Conservation (phyloP, 2,888 invertebrate genomes). For the Chorisops tibialis region DNA sequence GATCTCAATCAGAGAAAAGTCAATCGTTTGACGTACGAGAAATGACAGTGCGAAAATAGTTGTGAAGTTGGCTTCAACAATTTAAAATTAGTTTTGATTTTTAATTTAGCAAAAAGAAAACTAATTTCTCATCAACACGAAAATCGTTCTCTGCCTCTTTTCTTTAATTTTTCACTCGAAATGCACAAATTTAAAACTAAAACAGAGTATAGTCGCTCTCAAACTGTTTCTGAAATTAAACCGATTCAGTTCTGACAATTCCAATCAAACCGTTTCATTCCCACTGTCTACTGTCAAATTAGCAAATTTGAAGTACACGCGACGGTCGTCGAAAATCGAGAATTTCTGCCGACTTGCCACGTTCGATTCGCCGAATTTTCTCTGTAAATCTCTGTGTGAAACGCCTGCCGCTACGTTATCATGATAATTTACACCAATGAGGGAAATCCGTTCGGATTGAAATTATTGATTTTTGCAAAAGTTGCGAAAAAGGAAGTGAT, state of each 20-base stretch:
- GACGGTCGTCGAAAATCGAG: too few relatives aligned
- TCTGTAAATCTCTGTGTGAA: conserved; percentile 36
- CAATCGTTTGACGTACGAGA: neutral
- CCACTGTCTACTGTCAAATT: neutral
- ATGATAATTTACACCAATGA: conserved; percentile 74
- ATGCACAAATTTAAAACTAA: too few relatives aligned
- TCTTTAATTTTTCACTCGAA: too few relatives aligned
- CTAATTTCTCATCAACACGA: too few relatives aligned
- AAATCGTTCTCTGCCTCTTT: too few relatives aligned
- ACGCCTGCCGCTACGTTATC: conserved; percentile 32
- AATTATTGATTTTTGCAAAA: conserved; percentile 68
- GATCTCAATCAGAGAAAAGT: neutral
- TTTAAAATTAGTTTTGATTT: too few relatives aligned
- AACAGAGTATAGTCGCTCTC: neutral
- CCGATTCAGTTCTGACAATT: neutral
- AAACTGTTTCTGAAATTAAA: neutral
- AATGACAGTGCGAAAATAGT: too few relatives aligned
- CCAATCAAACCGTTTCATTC: neutral
- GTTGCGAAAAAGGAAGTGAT: conserved; percentile 59
- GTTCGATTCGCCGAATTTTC: conserved; percentile 12
- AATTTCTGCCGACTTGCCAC: conserved; percentile 17
- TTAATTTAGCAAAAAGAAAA: too few relatives aligned
- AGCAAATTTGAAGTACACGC: too few relatives aligned
- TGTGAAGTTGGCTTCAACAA: neutral
- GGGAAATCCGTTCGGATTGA: conserved; percentile 73